Evolutionary conservation across 2,797 vertebrate species (phyloP).

Genomic region (Rhincodon typus): DNA sequence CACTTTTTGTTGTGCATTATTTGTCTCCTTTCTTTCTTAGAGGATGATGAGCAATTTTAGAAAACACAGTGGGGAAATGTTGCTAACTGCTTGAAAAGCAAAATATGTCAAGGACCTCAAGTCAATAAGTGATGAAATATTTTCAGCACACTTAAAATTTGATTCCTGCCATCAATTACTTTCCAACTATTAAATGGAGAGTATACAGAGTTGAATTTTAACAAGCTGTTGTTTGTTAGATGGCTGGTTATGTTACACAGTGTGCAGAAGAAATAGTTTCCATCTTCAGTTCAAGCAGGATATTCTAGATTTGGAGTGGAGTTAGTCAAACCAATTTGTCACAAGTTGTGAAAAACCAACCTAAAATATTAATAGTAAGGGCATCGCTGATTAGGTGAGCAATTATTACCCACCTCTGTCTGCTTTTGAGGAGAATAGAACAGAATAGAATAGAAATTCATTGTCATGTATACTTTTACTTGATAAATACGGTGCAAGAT

Average conservation of each 20-base stretch:
- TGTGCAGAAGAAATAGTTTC: background rate
- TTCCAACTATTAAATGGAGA: background rate
- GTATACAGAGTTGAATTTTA: background rate
- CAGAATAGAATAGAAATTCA: no score
- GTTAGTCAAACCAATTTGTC: background rate
- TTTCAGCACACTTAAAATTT: background rate
- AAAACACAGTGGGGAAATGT: background rate
- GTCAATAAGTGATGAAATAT: background rate
- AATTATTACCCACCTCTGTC: background rate
- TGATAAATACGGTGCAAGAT: no score
- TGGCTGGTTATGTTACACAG: background rate
- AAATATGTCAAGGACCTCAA: background rate
- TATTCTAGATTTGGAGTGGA: background rate
- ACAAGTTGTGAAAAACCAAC: background rate
- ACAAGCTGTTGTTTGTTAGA: background rate
- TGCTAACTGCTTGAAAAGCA: background rate
- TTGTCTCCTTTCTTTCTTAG: background rate
- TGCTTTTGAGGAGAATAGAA: background rate
- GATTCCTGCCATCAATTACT: background rate
- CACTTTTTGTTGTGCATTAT: background rate
- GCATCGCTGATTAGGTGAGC: background rate
- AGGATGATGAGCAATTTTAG: background rate
- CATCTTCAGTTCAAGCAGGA: background rate
- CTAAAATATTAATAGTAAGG: background rate
- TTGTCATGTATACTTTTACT: no score